Evolutionary conservation across 2,113 vertebrate genomes (phyloP), one percentile per base, ranked within the genome.

Genomic region (Candoia aspera): DNA sequence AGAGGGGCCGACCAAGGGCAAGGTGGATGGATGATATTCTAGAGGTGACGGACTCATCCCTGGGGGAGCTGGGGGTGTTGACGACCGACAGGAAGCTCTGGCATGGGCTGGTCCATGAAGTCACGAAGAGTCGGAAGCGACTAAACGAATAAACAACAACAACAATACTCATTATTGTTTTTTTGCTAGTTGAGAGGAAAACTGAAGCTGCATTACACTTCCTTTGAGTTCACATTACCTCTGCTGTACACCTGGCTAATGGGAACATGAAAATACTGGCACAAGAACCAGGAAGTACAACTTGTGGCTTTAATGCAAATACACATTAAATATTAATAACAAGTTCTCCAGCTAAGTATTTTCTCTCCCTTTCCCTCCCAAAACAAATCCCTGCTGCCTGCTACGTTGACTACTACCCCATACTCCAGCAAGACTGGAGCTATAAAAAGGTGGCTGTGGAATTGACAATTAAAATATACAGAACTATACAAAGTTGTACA

Each of bases 381-480:
- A 29, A 87, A 46, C 15, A 24, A 54, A 37, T 10, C 2, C 1
- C 68, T 84, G 0, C 33, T 88, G 57, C 58, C 86, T 92, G n/a
- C 0, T 59, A 57, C 23, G 93, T 92, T 49, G 0, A 12, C 87
- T 91, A 91, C 33, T 2, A 2, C 84, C 33, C 57, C 33, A 89
- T 88, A 91, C 26, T 37, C 64, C 73, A 92, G 53, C 73, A 88
- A 46, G 83, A 91, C 87, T 13, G 33, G 42, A 87, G 6, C 11
- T 6, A 87, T 87, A 93, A 79, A 86, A 93, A 88, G n/a, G 62
- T 9, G 62, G 42, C 46, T 87, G 0, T 60, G 59, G 46, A 84
- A 59, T 91, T 90, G 55, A 93, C 59, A 93, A 90, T 91, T 49
- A 91, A 91, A 92, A 17, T 87, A 46, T 84, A 93, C 1, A 92